Evolutionary conservation across 2,113 vertebrate species (phyloP), one percentile per base, ranked within the genome.

Genomic region (Morone saxatilis): DNA sequence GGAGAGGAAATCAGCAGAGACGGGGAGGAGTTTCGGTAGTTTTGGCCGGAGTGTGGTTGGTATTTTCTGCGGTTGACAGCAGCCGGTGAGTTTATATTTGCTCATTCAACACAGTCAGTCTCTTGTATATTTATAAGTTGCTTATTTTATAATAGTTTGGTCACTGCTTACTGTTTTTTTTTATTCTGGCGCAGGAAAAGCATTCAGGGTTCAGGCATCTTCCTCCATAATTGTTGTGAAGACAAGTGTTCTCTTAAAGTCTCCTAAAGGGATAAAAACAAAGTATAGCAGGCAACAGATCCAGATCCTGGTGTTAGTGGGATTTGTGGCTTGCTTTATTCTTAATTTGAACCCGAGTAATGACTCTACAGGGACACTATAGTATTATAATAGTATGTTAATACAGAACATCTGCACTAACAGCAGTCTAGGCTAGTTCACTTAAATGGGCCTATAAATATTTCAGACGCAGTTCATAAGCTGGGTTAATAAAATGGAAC

Each of bases 71-170:
- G 76, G 72, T 78, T 90, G 85, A 71, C 89, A 80, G 45, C 53
- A 78, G 72, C 89, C 62, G 92, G 92, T 94, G 74, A 91, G 93
- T 92, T 85, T 36, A 19, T 14, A 53, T 43, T 79, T 76, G 10
- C 36, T 82, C 72, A 50, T 83, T 79, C 36, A 78, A 9, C 62
- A 62, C 17, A 57, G 31, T 8, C 14, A 16, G 19, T 66, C n/a
- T 61, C 0, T 31, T 31, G 31, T 12, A 45, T 11, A 16, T 36
- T 7, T 13, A 36, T 20, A 41, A 0, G 13, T 40, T 61, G 3
- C 7, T 48, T 16, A 19, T 4, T 63, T 57, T 7, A 0, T 47
- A 6, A 7, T 6, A 17, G 6, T 22, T 13, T 36, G 11, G 1
- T 47, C 56, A 12, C 13, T 20, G 0, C 5, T 40, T 20, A 22